Evolutionary conservation across 2,113 vertebrate species (phyloP).

Genomic region (Hyaena hyaena): DNA sequence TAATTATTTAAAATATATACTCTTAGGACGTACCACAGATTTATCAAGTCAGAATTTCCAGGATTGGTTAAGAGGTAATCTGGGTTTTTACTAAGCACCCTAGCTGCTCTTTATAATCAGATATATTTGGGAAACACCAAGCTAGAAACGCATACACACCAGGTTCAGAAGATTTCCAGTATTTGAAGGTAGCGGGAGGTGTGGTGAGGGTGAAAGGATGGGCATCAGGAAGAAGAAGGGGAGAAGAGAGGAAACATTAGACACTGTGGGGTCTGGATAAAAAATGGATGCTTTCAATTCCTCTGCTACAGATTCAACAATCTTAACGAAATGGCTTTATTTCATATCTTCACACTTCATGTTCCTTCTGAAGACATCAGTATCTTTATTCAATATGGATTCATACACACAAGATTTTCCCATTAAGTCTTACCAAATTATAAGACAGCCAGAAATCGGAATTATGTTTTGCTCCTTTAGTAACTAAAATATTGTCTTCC

Average conservation of each 20-base stretch:
- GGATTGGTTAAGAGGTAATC: not conserved
- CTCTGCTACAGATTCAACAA: not conserved
- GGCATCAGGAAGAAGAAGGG: not conserved
- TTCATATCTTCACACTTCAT: not conserved
- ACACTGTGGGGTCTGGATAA: not conserved
- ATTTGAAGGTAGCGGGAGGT: not conserved
- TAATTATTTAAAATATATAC: not conserved
- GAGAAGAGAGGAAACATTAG: not conserved
- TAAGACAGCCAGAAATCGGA: not conserved
- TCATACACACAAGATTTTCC: not conserved
- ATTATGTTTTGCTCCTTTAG: not conserved
- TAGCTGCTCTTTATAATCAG: not conserved
- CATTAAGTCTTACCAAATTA: not conserved
- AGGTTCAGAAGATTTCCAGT: not conserved
- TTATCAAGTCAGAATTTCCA: not conserved
- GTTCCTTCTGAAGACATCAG: not conserved
- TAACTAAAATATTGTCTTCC: slow-evolving; percentile 13
- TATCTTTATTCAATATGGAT: slow-evolving; percentile 7
- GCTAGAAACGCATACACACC: not conserved
- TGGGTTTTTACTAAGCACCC: not conserved
- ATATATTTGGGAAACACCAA: not conserved
- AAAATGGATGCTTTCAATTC: not conserved
- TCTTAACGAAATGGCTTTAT: not conserved
- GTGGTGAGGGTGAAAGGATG: not conserved
- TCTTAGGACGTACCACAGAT: not conserved